These are phyloP conservation scores for Whitmania pigra DNA, from an alignment of 1,140 invertebrate genomes.

Conservation along the genomic window DNA sequence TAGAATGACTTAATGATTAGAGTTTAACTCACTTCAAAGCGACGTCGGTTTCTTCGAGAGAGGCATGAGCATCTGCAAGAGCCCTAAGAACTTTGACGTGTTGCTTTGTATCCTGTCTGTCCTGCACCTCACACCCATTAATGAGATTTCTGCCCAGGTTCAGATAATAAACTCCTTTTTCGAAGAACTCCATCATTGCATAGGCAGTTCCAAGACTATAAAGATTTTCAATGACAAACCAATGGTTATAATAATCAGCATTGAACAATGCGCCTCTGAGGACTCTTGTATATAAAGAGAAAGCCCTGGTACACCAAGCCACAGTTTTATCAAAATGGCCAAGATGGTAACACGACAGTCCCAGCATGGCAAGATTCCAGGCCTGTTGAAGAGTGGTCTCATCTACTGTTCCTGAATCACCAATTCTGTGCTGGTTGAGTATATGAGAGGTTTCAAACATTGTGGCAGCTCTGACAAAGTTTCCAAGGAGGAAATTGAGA, in stretches of 20 bases:
- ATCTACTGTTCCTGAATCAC: slow-evolving; percentile 2
- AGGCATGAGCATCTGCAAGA: slow-evolving; percentile 9
- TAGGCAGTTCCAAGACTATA: slow-evolving; percentile 24
- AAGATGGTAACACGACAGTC: slow-evolving; percentile 18
- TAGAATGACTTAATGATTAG: too few species aligned
- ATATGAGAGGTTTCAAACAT: slow-evolving; percentile 25
- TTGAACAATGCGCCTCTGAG: slow-evolving; percentile 10
- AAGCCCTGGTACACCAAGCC: slow-evolving; percentile 22
- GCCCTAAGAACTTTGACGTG: slow-evolving; percentile 16
- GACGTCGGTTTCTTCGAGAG: slow-evolving; percentile 7
- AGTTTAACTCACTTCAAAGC: slow-evolving; percentile 2
- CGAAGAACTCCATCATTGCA: slow-evolving; percentile 16
- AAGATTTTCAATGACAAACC: slow-evolving; percentile 23
- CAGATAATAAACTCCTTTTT: slow-evolving; percentile 21
- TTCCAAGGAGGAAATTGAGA: slow-evolving; percentile 21
- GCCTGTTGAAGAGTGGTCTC: slow-evolving; percentile 17
- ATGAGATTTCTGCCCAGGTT: slow-evolving; percentile 18
- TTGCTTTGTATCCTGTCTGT: slow-evolving; percentile 9
- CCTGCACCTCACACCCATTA: background rate
- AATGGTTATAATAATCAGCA: slow-evolving; percentile 18
- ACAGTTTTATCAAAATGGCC: slow-evolving; percentile 20
- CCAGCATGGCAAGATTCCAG: slow-evolving; percentile 23
- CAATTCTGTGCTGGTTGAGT: slow-evolving; percentile 21
- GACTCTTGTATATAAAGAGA: slow-evolving; percentile 18
- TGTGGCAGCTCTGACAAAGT: slow-evolving; percentile 22